A percentile compares a stretch with the other conserved stretches of the same genome.
Conservation (phyloP, 1,140 invertebrate genomes). For the Leptonema lineaticorne region DNA sequence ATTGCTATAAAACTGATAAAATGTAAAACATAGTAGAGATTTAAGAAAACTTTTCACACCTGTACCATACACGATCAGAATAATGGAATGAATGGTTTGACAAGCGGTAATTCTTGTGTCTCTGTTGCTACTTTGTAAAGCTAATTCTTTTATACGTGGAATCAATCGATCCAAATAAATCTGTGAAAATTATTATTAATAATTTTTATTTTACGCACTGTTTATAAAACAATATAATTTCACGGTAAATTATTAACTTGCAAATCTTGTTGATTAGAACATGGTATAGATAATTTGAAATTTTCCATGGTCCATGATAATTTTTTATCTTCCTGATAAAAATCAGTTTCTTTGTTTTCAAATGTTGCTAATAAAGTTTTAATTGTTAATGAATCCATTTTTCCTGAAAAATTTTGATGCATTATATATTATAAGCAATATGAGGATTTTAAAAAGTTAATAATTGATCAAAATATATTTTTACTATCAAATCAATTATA, state of each 20-base stretch:
- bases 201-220: background rate
- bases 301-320: constrained; percentile 24
- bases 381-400: constrained; percentile 33
- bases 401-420: constrained; percentile 25
- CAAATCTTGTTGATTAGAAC: constrained; percentile 30
- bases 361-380: constrained; percentile 14
- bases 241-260: constrained; percentile 7
- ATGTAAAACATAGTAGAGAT: background rate
- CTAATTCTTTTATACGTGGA: constrained; percentile 27
- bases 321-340: constrained; percentile 21
- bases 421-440: too few species aligned
- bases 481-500: background rate
- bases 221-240: background rate
- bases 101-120: constrained; percentile 38
- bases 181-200: constrained; percentile 20
- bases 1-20: background rate
- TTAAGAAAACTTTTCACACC: constrained; percentile 6
- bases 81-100: constrained; percentile 38
- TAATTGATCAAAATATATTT: background rate
- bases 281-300: constrained; percentile 35
- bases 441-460: too few species aligned
- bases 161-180: constrained; percentile 36
- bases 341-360: background rate
- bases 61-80: constrained; percentile 37
- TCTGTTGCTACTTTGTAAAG: constrained; percentile 33